Conservation (phyloP, 2,113 vertebrate genomes). For the Rhynchomys soricoides region DNA sequence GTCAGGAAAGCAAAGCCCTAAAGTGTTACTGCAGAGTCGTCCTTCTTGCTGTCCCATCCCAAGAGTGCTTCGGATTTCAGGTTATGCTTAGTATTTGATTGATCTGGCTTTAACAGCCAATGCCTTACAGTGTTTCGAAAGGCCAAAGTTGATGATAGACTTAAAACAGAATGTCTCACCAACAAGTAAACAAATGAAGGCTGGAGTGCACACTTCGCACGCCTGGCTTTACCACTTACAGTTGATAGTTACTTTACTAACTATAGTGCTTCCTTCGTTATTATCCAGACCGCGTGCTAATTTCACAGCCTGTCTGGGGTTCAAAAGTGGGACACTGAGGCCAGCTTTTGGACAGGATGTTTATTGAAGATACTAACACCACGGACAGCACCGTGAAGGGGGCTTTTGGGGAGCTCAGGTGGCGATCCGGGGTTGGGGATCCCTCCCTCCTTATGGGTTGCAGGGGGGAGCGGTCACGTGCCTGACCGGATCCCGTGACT, state of each 20-base stretch:
- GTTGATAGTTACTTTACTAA: background rate
- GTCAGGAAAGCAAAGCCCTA: background rate
- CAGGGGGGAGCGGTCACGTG: background rate
- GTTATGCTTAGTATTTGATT: background rate
- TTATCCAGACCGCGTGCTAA: accelerated
- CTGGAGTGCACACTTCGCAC: background rate
- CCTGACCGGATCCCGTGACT: background rate
- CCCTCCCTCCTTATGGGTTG: background rate
- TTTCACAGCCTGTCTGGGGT: background rate
- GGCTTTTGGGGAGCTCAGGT: no score
- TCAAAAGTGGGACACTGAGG: background rate
- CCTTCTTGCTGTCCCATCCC: background rate
- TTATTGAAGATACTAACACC: background rate
- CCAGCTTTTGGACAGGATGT: background rate
- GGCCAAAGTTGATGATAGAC: background rate
- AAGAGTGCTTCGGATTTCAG: background rate
- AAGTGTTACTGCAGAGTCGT: background rate
- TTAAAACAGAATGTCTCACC: background rate
- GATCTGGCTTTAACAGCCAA: background rate
- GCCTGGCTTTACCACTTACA: background rate
- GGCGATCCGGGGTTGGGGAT: no score
- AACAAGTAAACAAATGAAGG: background rate
- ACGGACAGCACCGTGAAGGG: no score
- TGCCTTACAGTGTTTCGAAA: background rate
- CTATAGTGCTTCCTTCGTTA: background rate